Evolutionary conservation across 2,888 invertebrate species (phyloP), one percentile per base, ranked within the genome.

Genomic region (Synanthedon andrenaeformis): DNA sequence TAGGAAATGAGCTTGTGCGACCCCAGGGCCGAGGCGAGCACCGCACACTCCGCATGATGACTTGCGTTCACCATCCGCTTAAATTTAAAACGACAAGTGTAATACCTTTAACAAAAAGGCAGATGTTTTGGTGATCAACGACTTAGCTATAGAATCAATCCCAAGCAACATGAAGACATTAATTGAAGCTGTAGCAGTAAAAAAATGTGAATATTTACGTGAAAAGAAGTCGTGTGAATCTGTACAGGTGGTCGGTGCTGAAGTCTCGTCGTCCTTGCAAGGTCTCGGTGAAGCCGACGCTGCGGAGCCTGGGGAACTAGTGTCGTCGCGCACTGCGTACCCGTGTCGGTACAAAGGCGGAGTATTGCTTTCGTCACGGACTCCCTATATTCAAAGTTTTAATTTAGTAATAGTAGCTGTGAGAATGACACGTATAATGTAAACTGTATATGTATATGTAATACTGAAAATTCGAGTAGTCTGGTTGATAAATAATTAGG

Each of bases 11-110:
- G 88, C 88, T 60, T 88, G 88, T 28, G 87, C 88, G 23, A 88
- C 88, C 1, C 88, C 88, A 0, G 88, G 88, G 0, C 88, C 88
- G 1, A 88, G 77, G 3, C 88, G 76, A 5, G 88, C 73, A 52
- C 88, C 88, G 63, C 88, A 88, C 41, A 88, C 88, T 0, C 88
- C 88, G 54, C 88, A 88, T 1, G 88, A 75, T 1, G 88, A 83
- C 59, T 88, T 88, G 49, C 88, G 83, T 60, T 87, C 87, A 5
- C 86, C 86, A 53, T 87, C 87, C 62, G 87, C 84, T 84, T 56
- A 17, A 52, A 4, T 41, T 14, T 42, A 45, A 45, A 35, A 35
- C 35, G 35, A 3, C 35, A 2, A 35, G 28, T 35, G 6, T 35
- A 35, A 6, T 1, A 28, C 28, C 28, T 8, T 35, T 35, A 8